Evolutionary conservation across 2,797 vertebrate genomes (phyloP).

Genomic region (Schizopygopsis pylzovi): DNA sequence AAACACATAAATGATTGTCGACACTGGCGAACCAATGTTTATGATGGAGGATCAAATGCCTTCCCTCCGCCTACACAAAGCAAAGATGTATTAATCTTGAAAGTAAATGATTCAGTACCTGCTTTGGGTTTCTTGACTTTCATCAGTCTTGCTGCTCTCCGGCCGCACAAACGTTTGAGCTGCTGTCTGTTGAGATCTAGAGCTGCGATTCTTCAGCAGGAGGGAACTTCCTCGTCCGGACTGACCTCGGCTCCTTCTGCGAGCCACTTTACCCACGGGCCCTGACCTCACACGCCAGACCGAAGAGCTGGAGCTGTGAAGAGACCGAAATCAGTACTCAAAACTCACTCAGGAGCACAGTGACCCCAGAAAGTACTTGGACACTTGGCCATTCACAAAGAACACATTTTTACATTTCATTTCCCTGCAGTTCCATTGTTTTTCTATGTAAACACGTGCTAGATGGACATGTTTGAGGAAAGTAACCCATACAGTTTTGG

Average conservation of each 20-base stretch:
- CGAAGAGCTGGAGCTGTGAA: constrained; percentile 44
- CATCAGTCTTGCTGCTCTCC: neutral
- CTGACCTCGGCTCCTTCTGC: constrained; percentile 43
- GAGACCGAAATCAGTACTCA: neutral
- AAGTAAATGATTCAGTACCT: constrained; percentile 10
- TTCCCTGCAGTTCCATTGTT: neutral
- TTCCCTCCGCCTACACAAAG: neutral
- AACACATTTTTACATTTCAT: neutral
- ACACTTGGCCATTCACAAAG: neutral
- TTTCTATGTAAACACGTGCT: neutral
- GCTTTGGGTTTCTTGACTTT: neutral
- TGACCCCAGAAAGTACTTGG: neutral
- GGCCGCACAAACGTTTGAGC: neutral
- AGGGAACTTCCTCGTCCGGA: constrained; percentile 42
- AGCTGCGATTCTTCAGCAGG: neutral
- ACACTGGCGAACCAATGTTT: neutral
- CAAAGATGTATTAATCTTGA: neutral
- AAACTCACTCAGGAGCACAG: constrained; percentile 1
- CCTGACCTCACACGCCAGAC: constrained; percentile 50
- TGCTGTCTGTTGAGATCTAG: constrained; percentile 1
- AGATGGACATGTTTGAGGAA: neutral
- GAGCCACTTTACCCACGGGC: constrained; percentile 53
- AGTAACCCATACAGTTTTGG: neutral
- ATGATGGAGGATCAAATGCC: constrained; percentile 14
- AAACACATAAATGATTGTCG: constrained; percentile 14